phyloP scores from a whole-genome alignment of 1,140 invertebrate genomes.

The Drosophila sproati region DNA sequence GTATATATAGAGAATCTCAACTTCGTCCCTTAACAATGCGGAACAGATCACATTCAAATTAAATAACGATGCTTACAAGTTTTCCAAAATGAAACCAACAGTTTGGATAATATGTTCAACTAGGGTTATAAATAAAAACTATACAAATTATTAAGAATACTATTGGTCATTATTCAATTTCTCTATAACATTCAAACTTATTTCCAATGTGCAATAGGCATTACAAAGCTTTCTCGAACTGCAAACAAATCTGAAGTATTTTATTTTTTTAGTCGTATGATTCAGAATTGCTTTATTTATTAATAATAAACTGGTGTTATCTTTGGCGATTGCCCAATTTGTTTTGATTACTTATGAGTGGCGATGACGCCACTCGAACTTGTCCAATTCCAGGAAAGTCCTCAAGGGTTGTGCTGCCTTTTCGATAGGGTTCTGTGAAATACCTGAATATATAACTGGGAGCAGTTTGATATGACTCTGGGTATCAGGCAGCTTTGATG shows the following conservation, averaged over 20 bases:
- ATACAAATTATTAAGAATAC: background rate
- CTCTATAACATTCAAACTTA: too few relatives aligned
- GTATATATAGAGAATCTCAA: too few relatives aligned
- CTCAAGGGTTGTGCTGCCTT: conserved; percentile 10
- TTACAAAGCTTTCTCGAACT: background rate
- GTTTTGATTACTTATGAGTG: conserved; percentile 27
- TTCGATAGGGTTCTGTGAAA: conserved; percentile 62
- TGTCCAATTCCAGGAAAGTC: conserved; percentile 64
- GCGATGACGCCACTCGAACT: conserved; percentile 26
- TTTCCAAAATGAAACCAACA: too few relatives aligned
- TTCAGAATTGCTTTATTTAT: conserved; percentile 39
- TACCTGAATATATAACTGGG: conserved; percentile 8
- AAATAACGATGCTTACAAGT: too few relatives aligned
- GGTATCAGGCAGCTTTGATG: too few relatives aligned
- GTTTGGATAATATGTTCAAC: too few relatives aligned
- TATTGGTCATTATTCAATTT: too few relatives aligned
- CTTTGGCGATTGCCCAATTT: conserved; percentile 31
- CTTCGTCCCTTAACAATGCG: too few relatives aligned
- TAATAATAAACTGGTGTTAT: conserved; percentile 29
- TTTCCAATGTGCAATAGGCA: too few relatives aligned
- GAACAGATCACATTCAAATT: too few relatives aligned
- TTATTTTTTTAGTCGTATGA: conserved; percentile 25
- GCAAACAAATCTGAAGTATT: background rate
- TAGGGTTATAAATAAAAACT: background rate
- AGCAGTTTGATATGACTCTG: background rate